A percentile compares a stretch with the other conserved stretches of the same genome.
These are phyloP conservation scores for Pachymerium ferrugineum DNA, from an alignment of 2,888 invertebrate species.

Conservation along the genomic window DNA sequence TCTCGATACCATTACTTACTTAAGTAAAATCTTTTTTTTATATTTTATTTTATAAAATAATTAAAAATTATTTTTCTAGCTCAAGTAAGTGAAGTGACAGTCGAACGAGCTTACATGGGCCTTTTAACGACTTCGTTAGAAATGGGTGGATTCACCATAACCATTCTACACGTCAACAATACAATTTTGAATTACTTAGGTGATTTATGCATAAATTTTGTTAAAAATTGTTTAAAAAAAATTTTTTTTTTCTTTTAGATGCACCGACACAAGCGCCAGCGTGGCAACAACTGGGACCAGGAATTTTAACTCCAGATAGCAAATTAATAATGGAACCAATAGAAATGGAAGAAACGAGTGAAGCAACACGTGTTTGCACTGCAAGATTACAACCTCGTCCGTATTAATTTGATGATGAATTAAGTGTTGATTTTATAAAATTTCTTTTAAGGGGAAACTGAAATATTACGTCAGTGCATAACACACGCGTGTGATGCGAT, in stretches of 20 bases:
- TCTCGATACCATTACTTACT: background rate
- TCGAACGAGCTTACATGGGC: slow-evolving; percentile 10
- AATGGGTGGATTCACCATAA: slow-evolving; percentile 71
- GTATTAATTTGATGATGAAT: background rate
- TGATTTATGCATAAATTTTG: slow-evolving; percentile 6
- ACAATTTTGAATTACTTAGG: slow-evolving; percentile 33
- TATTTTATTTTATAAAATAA: background rate
- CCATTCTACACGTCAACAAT: slow-evolving; percentile 51
- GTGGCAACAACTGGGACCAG: slow-evolving; percentile 50
- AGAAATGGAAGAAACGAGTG: background rate
- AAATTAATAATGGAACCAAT: background rate
- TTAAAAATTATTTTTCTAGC: background rate
- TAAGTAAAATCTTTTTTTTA: background rate
- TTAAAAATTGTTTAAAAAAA: background rate
- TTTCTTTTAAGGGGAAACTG: slow-evolving; percentile 41
- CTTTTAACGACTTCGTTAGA: slow-evolving; percentile 60
- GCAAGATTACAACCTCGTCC: background rate
- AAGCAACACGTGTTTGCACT: background rate
- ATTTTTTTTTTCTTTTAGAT: slow-evolving; percentile 46
- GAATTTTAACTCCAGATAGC: background rate
- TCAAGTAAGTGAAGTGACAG: background rate
- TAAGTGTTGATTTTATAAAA: background rate
- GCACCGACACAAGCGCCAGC: slow-evolving; percentile 55
- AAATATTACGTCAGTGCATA: slow-evolving; percentile 39
- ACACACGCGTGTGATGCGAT: slow-evolving; percentile 50